Percentiles rank a stretch among this genome's conserved stretches.
These are phyloP conservation scores for Dicaeum eximium DNA, from an alignment of 2,113 vertebrate species.

Conservation along the genomic window DNA sequence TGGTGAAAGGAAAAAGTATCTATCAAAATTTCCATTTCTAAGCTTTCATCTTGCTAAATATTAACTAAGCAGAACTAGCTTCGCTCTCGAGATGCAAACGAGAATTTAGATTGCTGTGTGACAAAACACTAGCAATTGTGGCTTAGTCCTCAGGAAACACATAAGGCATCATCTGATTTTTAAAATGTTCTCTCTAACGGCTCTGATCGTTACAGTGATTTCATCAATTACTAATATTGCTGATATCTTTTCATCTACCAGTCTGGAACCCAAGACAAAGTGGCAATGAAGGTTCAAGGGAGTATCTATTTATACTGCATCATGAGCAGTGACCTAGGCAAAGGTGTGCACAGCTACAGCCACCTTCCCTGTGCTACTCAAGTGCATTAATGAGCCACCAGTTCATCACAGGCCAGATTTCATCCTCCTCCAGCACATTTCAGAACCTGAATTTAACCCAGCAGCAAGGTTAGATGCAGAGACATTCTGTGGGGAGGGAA, in stretches of 20 bases:
- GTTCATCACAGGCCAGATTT: not conserved
- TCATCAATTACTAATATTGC: not conserved
- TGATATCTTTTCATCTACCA: not conserved
- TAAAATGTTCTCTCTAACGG: not conserved
- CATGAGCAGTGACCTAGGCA: not conserved
- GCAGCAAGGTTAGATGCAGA: not conserved
- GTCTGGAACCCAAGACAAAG: not conserved
- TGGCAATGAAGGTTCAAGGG: not conserved
- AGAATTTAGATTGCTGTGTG: not conserved
- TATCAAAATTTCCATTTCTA: not conserved
- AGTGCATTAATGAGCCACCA: not conserved
- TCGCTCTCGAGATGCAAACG: constrained; percentile 1
- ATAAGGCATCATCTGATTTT: not conserved
- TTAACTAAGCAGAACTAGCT: not conserved
- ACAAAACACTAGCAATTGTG: not conserved
- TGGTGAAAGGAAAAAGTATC: not conserved
- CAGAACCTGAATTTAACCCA: not conserved
- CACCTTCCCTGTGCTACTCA: not conserved
- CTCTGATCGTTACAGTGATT: not conserved
- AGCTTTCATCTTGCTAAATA: not conserved
- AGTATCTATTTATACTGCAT: not conserved
- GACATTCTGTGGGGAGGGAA: not conserved
- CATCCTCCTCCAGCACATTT: not conserved
- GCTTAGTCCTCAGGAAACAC: not conserved
- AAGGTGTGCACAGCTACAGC: accelerated